phyloP scores from a whole-genome alignment of 2,888 invertebrate genomes.

The Polyommatus iphigenia region DNA sequence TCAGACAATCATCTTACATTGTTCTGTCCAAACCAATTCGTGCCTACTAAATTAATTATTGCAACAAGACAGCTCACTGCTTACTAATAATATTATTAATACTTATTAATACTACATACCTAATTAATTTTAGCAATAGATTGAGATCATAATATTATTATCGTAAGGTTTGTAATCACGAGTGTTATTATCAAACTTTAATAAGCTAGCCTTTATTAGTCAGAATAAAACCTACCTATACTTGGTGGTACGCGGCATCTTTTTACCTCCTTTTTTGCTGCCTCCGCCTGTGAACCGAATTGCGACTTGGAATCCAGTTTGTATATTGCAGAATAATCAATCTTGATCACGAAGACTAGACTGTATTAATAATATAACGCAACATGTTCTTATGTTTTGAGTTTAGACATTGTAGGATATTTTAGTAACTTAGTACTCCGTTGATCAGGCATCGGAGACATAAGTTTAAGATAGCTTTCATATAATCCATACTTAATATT shows the following conservation, averaged over 20 bases:
- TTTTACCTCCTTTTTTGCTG: constrained; percentile 5
- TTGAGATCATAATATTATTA: neutral
- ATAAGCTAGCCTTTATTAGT: neutral
- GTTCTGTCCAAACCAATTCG: neutral
- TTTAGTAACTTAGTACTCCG: too few species aligned
- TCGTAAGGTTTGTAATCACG: neutral
- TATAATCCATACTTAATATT: too few species aligned
- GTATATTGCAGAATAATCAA: neutral
- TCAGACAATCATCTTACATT: neutral
- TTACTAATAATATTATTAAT: too few species aligned
- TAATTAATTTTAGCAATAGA: neutral
- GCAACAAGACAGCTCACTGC: neutral
- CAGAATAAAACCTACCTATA: neutral
- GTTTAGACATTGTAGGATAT: too few species aligned
- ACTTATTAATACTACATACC: too few species aligned
- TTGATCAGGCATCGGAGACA: too few species aligned
- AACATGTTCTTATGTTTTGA: too few species aligned
- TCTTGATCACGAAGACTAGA: neutral
- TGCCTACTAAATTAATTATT: neutral
- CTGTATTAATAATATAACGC: neutral
- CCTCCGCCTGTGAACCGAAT: neutral
- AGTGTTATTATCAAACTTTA: neutral
- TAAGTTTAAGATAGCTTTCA: too few species aligned
- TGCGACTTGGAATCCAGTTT: neutral
- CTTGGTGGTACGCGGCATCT: neutral